Percentiles rank a stretch among this genome's conserved stretches.
Evolutionary conservation across 1,140 invertebrate species (phyloP).

Genomic region (Lethocerus indicus): DNA sequence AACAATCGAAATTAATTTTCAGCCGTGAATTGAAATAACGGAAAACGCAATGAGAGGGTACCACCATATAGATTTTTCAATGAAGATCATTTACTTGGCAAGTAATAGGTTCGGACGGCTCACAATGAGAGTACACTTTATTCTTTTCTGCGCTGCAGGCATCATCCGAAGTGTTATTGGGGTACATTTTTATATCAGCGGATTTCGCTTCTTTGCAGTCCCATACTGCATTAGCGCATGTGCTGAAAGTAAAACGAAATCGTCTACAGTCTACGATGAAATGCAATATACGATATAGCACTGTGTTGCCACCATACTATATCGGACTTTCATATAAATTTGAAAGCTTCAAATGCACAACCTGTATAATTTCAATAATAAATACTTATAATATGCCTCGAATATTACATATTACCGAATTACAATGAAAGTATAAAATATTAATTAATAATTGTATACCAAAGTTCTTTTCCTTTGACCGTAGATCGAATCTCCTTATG

Average conservation of each 20-base stretch:
- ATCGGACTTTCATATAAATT: not conserved
- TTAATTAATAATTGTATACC: too few relatives aligned
- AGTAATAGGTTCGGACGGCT: conserved; percentile 50
- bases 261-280: not conserved
- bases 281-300: not conserved
- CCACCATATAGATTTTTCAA: not conserved
- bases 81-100: conserved; percentile 40
- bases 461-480: conserved; percentile 43
- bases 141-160: conserved; percentile 40
- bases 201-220: conserved; percentile 42
- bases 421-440: conserved; percentile 13
- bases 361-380: not conserved
- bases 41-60: not conserved
- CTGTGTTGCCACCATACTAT: not conserved
- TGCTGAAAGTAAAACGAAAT: conserved; percentile 29
- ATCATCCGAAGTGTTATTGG: conserved; percentile 32
- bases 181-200: conserved; percentile 40
- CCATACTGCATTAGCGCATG: conserved; percentile 59
- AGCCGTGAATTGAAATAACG: not conserved
- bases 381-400: too few relatives aligned
- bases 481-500: conserved; percentile 52
- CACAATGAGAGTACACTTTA: conserved; percentile 58
- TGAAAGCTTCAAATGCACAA: not conserved
- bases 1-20: conserved; percentile 4
- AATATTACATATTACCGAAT: too few relatives aligned